Conservation (phyloP, 2,113 vertebrate species). For the Sardina pilchardus region DNA sequence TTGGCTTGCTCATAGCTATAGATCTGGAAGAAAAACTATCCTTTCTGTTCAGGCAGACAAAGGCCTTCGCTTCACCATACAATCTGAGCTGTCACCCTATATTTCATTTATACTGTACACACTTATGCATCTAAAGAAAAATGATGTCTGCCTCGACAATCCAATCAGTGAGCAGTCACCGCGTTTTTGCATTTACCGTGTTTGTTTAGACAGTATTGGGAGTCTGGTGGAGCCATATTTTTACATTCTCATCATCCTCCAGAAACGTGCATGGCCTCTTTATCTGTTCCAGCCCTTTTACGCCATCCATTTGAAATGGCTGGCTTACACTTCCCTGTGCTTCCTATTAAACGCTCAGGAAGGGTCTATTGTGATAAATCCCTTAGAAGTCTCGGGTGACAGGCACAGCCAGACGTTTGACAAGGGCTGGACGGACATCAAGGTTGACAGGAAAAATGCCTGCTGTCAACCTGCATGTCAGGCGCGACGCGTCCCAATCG, state of each 20-base stretch:
- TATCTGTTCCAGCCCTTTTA: neutral
- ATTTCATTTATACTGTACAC: neutral
- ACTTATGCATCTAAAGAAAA: neutral
- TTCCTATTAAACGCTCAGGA: neutral
- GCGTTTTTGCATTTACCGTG: neutral
- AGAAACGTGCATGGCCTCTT: neutral
- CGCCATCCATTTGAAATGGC: neutral
- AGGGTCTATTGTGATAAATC: neutral
- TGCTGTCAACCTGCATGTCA: neutral
- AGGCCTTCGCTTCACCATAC: neutral
- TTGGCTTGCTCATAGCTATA: neutral
- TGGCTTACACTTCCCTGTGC: neutral
- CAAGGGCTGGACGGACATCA: neutral
- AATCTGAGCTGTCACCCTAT: neutral
- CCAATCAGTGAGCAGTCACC: neutral
- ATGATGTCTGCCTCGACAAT: neutral
- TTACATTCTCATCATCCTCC: neutral
- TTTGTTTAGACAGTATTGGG: neutral
- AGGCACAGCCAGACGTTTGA: neutral
- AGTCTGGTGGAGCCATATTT: neutral
- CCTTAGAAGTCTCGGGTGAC: neutral
- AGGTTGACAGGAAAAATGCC: slow-evolving; percentile 6
- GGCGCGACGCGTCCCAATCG: neutral
- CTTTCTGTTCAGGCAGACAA: neutral
- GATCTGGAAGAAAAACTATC: neutral